Evolutionary conservation across 2,113 vertebrate genomes (phyloP).

Genomic region (Phalacrocorax pelagicus): DNA sequence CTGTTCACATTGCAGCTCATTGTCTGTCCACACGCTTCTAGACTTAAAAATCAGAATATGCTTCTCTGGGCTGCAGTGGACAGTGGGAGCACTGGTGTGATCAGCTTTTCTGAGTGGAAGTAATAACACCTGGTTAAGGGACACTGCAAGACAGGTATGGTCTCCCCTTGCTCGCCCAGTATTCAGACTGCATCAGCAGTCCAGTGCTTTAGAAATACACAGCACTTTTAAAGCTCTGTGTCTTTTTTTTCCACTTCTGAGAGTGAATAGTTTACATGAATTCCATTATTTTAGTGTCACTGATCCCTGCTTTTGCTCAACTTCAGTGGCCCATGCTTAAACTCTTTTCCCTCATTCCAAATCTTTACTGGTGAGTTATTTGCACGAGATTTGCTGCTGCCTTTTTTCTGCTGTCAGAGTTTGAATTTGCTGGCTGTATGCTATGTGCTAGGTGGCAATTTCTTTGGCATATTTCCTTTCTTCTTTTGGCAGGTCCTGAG

Average conservation of each 20-base stretch:
- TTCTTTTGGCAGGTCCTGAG: conserved; percentile 1
- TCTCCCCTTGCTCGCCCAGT: background rate
- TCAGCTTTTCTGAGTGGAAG: background rate
- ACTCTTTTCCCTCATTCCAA: background rate
- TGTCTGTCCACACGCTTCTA: background rate
- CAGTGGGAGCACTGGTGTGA: background rate
- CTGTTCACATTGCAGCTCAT: background rate
- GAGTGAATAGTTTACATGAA: background rate
- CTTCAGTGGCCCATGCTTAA: background rate
- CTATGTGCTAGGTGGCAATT: background rate
- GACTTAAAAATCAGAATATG: background rate
- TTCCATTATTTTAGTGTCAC: background rate
- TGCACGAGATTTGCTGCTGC: background rate
- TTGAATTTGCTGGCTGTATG: background rate
- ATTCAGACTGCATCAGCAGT: background rate
- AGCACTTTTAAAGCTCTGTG: background rate
- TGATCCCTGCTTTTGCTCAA: background rate
- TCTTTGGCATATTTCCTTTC: background rate
- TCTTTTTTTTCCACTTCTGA: background rate
- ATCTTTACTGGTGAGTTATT: background rate
- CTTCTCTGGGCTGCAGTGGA: background rate
- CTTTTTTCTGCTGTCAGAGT: background rate
- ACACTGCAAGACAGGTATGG: background rate
- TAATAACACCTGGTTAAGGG: background rate
- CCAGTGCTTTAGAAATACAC: background rate